Percentiles rank a stretch among this genome's conserved stretches.
Evolutionary conservation across 2,113 vertebrate species (phyloP).

Genomic region (Carlito syrichta): DNA sequence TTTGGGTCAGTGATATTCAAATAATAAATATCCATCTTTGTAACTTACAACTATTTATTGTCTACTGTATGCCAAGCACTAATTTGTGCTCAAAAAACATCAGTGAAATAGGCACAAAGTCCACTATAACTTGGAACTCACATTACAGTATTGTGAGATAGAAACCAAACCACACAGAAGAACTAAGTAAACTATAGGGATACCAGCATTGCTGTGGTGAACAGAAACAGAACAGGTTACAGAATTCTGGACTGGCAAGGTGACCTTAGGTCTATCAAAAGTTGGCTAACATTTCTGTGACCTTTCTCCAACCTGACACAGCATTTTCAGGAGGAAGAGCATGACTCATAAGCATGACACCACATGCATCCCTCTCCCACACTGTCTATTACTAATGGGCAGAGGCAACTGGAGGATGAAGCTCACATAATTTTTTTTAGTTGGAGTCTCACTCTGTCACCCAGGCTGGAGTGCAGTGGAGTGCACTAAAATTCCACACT

Average conservation of each 20-base stretch:
- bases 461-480: too few relatives aligned
- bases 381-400: not conserved
- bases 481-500: too few relatives aligned
- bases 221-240: not conserved
- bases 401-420: not conserved
- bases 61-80: not conserved
- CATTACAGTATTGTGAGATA: not conserved
- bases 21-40: not conserved
- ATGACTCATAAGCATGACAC: not conserved
- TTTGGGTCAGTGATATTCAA: not conserved
- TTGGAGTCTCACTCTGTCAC: too few relatives aligned
- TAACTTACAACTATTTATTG: not conserved
- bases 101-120: not conserved
- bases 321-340: not conserved
- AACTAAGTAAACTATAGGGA: not conserved
- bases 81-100: not conserved
- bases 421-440: too few relatives aligned
- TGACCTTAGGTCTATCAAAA: not conserved
- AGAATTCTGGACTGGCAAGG: not conserved
- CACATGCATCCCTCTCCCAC: not conserved
- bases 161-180: not conserved
- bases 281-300: not conserved
- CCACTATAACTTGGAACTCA: not conserved
- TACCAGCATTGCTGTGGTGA: not conserved
- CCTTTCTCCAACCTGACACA: not conserved